These are phyloP conservation scores for Antheraea yamamai DNA, from an alignment of 2,888 invertebrate species.

Conservation along the genomic window DNA sequence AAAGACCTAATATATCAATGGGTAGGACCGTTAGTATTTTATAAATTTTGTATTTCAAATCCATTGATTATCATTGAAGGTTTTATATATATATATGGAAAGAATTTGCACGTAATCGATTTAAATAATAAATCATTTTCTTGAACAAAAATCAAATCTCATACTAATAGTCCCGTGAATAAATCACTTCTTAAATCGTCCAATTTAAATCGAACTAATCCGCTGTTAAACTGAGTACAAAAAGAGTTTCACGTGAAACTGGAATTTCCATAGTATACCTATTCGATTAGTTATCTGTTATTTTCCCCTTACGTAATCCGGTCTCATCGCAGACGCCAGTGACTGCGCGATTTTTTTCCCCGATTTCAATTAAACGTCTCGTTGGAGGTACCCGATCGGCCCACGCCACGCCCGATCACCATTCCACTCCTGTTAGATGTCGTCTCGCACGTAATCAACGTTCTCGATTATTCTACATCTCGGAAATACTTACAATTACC, in stretches of 20 bases:
- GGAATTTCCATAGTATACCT: not conserved
- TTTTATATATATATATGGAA: too few relatives aligned
- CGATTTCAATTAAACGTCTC: slow-evolving; percentile 7
- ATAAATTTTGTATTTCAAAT: too few relatives aligned
- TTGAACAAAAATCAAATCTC: not conserved
- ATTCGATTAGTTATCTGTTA: not conserved
- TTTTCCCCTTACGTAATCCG: slow-evolving; percentile 9
- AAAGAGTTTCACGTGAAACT: not conserved
- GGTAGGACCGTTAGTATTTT: too few relatives aligned
- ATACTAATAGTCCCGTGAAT: not conserved
- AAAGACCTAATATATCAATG: too few relatives aligned
- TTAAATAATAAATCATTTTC: not conserved
- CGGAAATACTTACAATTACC: slow-evolving; percentile 74
- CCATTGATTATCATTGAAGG: too few relatives aligned
- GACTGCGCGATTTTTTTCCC: slow-evolving; percentile 8
- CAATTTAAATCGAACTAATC: slow-evolving; percentile 5
- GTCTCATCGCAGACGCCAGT: slow-evolving; percentile 3
- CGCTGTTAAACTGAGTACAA: not conserved
- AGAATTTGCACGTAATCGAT: too few relatives aligned
- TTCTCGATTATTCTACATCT: slow-evolving; percentile 61
- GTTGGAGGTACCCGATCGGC: not conserved
- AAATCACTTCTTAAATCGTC: not conserved
- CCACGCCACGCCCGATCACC: not conserved
- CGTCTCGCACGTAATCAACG: slow-evolving; percentile 66
- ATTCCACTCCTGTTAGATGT: slow-evolving; percentile 54